Percentiles rank a stretch among this genome's conserved stretches.
Evolutionary conservation across 1,140 invertebrate genomes (phyloP).

Genomic region (Hylaeus volcanicus): DNA sequence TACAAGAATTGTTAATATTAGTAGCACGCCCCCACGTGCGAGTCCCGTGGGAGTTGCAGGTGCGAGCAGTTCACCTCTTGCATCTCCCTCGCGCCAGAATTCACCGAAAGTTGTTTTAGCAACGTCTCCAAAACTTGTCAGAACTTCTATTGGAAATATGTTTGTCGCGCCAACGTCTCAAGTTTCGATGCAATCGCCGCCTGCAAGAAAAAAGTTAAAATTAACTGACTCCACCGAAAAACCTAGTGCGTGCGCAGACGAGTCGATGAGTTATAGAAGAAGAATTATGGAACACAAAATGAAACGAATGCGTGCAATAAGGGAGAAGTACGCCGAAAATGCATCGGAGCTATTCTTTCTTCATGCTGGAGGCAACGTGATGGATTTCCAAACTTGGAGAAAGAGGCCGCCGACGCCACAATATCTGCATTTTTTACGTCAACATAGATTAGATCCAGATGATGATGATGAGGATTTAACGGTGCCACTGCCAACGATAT

Average conservation of each 20-base stretch:
- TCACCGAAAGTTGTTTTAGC: conserved; percentile 77
- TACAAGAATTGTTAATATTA: conserved; percentile 78
- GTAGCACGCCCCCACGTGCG: conserved; percentile 70
- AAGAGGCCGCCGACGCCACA: conserved; percentile 88
- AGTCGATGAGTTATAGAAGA: conserved; percentile 70
- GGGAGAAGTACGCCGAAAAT: conserved; percentile 88
- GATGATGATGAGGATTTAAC: conserved; percentile 82
- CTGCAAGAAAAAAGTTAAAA: conserved; percentile 75
- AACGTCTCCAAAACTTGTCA: conserved; percentile 76
- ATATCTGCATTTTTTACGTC: conserved; percentile 87
- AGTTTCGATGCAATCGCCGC: conserved; percentile 64
- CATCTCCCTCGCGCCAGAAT: conserved; percentile 71
- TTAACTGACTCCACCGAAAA: conserved; percentile 73
- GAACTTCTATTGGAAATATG: conserved; percentile 74
- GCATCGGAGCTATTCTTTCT: conserved; percentile 92
- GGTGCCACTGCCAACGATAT: conserved; percentile 64
- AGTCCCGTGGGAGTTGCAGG: conserved; percentile 71
- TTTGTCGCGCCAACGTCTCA: conserved; percentile 72
- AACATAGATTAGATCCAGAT: conserved; percentile 87
- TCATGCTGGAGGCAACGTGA: conserved; percentile 91
- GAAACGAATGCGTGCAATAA: conserved; percentile 74
- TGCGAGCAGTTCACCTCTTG: conserved; percentile 68
- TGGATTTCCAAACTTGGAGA: conserved; percentile 91
- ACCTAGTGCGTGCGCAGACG: conserved; percentile 60
- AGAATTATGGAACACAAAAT: conserved; percentile 80